These are phyloP conservation scores for Cardiocondyla obscurior DNA, from an alignment of 1,140 invertebrate genomes.

Conservation along the genomic window DNA sequence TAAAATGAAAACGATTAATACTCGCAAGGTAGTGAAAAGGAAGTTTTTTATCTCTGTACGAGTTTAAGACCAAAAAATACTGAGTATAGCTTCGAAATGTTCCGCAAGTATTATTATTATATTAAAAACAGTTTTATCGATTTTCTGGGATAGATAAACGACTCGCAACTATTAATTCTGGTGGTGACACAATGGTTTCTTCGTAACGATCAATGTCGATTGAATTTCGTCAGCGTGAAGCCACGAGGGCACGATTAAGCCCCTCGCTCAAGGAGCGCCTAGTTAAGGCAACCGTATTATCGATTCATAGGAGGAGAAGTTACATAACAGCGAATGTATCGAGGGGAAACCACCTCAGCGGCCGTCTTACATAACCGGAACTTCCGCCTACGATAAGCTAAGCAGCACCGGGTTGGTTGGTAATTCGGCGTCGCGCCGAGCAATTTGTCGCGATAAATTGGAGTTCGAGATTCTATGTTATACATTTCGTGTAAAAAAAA, in stretches of 20 bases:
- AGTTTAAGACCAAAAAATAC: too few relatives aligned
- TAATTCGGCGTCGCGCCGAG: constrained; percentile 55
- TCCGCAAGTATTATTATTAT: not conserved
- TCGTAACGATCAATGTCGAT: not conserved
- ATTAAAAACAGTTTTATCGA: not conserved
- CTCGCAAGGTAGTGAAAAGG: not conserved
- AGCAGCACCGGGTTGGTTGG: constrained; percentile 32
- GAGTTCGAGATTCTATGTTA: not conserved
- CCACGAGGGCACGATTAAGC: constrained; percentile 40
- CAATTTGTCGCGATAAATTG: constrained; percentile 66
- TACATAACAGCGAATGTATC: constrained; percentile 50
- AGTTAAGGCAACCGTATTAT: constrained; percentile 67
- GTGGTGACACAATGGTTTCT: not conserved
- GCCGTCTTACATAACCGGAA: constrained; percentile 63
- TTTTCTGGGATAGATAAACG: not conserved
- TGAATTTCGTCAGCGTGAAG: constrained; percentile 29
- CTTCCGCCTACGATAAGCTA: constrained; percentile 61
- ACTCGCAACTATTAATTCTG: not conserved
- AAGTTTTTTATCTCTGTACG: too few relatives aligned
- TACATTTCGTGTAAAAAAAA: not conserved
- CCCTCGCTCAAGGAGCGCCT: constrained; percentile 39
- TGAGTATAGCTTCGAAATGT: not conserved
- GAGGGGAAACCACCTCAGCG: constrained; percentile 44
- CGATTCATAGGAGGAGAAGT: constrained; percentile 64
- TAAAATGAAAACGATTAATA: constrained; percentile 22